Conservation (phyloP, 1,140 invertebrate species). For the Drosophila santomea region DNA sequence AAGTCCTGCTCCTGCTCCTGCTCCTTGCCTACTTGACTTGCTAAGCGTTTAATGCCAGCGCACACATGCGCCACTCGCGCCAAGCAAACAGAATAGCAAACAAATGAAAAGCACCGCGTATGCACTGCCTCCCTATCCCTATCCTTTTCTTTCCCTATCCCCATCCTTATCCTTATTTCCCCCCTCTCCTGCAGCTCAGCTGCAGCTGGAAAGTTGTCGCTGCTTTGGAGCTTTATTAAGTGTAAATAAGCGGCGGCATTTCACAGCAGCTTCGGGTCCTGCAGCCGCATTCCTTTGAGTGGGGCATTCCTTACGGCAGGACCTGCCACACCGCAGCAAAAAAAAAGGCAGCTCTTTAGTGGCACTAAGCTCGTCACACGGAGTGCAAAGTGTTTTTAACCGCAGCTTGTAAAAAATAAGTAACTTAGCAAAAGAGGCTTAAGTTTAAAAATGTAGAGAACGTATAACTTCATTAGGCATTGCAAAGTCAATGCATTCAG, state of each 20-base stretch:
- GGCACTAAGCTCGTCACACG: conserved; percentile 2
- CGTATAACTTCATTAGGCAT: not conserved
- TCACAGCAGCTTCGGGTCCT: conserved; percentile 51
- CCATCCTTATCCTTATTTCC: too few relatives aligned
- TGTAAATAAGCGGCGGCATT: conserved; percentile 78
- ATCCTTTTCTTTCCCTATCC: too few relatives aligned
- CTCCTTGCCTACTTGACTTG: conserved; percentile 49
- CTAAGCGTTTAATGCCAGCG: conserved; percentile 71
- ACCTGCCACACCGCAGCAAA: conserved; percentile 9
- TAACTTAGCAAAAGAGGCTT: not conserved
- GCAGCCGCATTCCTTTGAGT: conserved; percentile 33
- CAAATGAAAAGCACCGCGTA: conserved; percentile 14
- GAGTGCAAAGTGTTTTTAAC: conserved; percentile 3
- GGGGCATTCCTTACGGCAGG: conserved; percentile 25
- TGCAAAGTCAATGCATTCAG: too few relatives aligned
- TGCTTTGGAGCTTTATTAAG: conserved; percentile 70
- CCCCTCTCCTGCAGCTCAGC: conserved; percentile 35
- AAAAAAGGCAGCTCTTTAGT: not conserved
- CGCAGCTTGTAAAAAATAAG: not conserved
- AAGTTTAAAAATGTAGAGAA: too few relatives aligned
- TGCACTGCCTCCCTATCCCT: not conserved
- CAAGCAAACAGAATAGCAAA: conserved; percentile 40
- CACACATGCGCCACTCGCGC: conserved; percentile 40
- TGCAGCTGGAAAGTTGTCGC: conserved; percentile 58
- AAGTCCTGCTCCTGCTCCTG: conserved; percentile 27